Conservation (phyloP, 2,113 vertebrate genomes). For the Cacatua alba region DNA sequence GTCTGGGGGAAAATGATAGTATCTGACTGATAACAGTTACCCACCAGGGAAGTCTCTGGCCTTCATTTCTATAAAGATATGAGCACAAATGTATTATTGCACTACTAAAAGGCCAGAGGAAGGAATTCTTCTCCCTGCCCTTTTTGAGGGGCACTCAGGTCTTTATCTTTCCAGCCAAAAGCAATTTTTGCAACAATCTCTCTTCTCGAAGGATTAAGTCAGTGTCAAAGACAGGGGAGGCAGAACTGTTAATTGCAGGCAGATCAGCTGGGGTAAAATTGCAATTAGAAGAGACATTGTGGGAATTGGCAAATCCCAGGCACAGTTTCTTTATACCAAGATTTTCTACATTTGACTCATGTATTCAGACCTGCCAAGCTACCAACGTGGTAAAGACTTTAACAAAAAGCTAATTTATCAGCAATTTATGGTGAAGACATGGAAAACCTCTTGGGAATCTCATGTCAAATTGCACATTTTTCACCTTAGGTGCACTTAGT, state of each 20-base stretch:
- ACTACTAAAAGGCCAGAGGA: not conserved
- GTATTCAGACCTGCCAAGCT: constrained; percentile 1
- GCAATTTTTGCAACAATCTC: constrained; percentile 23
- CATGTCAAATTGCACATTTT: not conserved
- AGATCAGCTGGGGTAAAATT: constrained; percentile 20
- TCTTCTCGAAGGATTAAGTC: constrained; percentile 31
- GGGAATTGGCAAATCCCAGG: not conserved
- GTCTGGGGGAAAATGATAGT: not conserved
- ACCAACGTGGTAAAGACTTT: constrained; percentile 15
- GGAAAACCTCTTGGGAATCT: not conserved
- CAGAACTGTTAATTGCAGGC: constrained; percentile 42
- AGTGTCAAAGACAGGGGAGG: constrained; percentile 8
- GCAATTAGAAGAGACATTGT: constrained; percentile 34
- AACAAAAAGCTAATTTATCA: not conserved
- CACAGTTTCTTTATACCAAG: not conserved
- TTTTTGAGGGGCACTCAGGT: not conserved
- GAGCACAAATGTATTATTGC: not conserved
- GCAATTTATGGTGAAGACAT: not conserved
- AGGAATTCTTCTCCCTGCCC: not conserved
- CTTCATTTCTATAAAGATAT: not conserved
- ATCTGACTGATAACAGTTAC: not conserved
- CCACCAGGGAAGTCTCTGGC: not conserved
- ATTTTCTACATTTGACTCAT: not conserved
- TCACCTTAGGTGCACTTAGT: not conserved
- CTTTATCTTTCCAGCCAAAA: constrained; percentile 30